Conservation (phyloP, 2,797 vertebrate species). For the Alfaro cultratus region DNA sequence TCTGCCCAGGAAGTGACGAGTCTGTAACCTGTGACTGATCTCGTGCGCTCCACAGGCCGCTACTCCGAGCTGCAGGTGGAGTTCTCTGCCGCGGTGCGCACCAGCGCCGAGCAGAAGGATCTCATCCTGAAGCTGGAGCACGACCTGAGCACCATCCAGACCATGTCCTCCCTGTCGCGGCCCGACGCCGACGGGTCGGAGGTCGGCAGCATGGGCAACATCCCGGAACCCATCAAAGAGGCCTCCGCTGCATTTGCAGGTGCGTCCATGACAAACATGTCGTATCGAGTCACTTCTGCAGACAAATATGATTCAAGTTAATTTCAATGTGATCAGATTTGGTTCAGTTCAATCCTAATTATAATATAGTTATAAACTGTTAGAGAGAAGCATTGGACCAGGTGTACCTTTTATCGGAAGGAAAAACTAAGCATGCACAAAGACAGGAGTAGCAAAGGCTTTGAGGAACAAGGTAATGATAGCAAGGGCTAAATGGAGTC, state of each 20-base stretch:
- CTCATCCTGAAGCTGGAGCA: slow-evolving; percentile 93
- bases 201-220: slow-evolving; percentile 81
- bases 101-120: slow-evolving; percentile 88
- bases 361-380: neutral
- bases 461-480: neutral
- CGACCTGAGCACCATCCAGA: slow-evolving; percentile 93
- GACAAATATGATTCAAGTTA: neutral
- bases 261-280: slow-evolving; percentile 48
- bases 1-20: neutral
- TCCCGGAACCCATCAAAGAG: slow-evolving; percentile 94
- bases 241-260: slow-evolving; percentile 90
- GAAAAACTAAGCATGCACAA: neutral
- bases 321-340: neutral
- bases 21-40: neutral
- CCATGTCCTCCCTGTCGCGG: slow-evolving; percentile 82
- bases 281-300: neutral
- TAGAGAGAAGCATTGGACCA: neutral
- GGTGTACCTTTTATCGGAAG: neutral
- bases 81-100: slow-evolving; percentile 83
- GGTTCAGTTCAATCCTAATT: neutral
- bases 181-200: slow-evolving; percentile 91
- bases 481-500: neutral
- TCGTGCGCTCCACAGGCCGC: slow-evolving; percentile 77
- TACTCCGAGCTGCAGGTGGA: slow-evolving; percentile 89
- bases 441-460: neutral